Evolutionary conservation across 2,797 vertebrate species (phyloP), one percentile per base, ranked within the genome.

Genomic region (Sarcophilus harrisii): DNA sequence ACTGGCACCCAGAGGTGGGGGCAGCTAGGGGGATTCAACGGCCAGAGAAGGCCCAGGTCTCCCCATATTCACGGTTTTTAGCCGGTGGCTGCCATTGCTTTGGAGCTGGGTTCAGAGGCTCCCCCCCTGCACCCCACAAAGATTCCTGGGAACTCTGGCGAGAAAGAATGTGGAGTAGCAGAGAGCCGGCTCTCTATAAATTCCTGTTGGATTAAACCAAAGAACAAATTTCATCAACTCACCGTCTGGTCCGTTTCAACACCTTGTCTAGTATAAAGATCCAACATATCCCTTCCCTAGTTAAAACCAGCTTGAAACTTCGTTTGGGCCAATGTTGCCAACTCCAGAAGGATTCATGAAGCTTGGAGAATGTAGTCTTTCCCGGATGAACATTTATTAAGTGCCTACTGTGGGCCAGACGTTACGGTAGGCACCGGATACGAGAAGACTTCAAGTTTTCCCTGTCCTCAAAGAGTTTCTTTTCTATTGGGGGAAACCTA

Each of bases 211-310:
- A 45, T 81, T 81, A 81, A 81, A 81, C 73, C 9, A 4, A 81
- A 81, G 73, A 81, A 81, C 96, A 97, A 96, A 93, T 92, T 93
- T 97, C 95, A 58, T 97, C 97, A 94, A 62, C 97, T 95, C 98
- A 93, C 28, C 97, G 97, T 97, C 97, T 93, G 96, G 94, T 93
- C 97, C 96, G 97, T 94, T 97, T 98, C 98, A 97, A 93, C 97
- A 97, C 95, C 13, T 90, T 90, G 94, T 96, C 98, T 98, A 98
- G 93, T 32, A 94, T 58, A n/a, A 45, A 95, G 97, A 94, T 92
- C 94, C 90, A 0, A 49, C 89, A 18, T 94, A 66, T 81, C 96
- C 49, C 96, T 95, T 93, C 4, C 52, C n/a, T 16, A 58, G 66
- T 0, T 30, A 90, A 91, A 49, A 3, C 28, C 29, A 1, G 27